Evolutionary conservation across 1,140 invertebrate genomes (phyloP).

Genomic region (Drosophila trapezifrons): DNA sequence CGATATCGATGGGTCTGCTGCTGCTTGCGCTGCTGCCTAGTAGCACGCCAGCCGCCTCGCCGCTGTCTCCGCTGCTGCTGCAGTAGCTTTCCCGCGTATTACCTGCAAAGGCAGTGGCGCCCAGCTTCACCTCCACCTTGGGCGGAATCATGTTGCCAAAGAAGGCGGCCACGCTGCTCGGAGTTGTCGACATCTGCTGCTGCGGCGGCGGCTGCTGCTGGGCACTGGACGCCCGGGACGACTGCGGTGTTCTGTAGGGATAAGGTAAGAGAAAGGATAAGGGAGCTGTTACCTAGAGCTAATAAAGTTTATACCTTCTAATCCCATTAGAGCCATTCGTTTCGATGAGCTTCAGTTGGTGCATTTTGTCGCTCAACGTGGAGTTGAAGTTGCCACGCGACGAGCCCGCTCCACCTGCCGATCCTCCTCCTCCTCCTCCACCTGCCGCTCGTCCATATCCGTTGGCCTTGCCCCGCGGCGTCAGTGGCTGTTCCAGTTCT

Average conservation of each 20-base stretch:
- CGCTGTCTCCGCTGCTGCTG: slow-evolving; percentile 67
- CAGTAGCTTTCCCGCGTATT: slow-evolving; percentile 61
- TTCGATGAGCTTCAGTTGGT: slow-evolving; percentile 61
- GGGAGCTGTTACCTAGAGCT: neutral
- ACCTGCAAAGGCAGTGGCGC: slow-evolving; percentile 37
- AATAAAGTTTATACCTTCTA: slow-evolving; percentile 27
- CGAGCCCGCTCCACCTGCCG: slow-evolving; percentile 6
- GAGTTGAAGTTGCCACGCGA: slow-evolving; percentile 35
- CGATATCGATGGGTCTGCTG: slow-evolving; percentile 76
- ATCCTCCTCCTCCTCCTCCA: neutral
- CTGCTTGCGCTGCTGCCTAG: slow-evolving; percentile 8
- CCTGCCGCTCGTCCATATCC: slow-evolving; percentile 11
- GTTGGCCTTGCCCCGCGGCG: slow-evolving; percentile 47
- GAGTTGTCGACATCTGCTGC: slow-evolving; percentile 60
- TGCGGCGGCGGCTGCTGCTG: slow-evolving; percentile 44
- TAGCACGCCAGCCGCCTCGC: slow-evolving; percentile 15
- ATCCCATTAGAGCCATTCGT: slow-evolving; percentile 50
- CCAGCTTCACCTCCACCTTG: slow-evolving; percentile 81
- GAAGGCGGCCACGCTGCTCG: slow-evolving; percentile 74
- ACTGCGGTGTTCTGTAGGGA: slow-evolving; percentile 57
- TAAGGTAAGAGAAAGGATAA: neutral
- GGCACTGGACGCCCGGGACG: slow-evolving; percentile 55
- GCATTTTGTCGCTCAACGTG: slow-evolving; percentile 66
- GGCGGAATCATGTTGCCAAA: slow-evolving; percentile 82
- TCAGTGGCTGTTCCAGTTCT: slow-evolving; percentile 39